Conservation (phyloP, 2,797 vertebrate species). For the Dendrocincla tyrannina region DNA sequence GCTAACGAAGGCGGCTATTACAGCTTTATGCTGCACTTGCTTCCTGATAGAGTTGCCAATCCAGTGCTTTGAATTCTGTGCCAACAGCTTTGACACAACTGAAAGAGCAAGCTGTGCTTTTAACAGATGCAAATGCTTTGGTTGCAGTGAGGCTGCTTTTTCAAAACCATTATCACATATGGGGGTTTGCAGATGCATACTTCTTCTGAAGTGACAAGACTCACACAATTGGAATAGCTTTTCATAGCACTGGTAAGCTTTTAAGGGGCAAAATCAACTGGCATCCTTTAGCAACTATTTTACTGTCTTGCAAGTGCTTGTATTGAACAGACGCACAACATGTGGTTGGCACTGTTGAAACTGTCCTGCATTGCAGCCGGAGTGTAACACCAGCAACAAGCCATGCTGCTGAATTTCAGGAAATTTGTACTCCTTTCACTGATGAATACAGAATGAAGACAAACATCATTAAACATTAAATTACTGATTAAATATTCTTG, state of each 20-base stretch:
- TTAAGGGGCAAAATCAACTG: not conserved
- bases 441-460: not conserved
- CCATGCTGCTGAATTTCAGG: not conserved
- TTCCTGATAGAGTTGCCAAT: conserved; percentile 53
- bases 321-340: not conserved
- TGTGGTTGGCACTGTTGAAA: not conserved
- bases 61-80: conserved; percentile 63
- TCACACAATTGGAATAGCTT: not conserved
- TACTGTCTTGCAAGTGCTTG: not conserved
- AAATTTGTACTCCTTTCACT: not conserved
- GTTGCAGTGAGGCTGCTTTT: not conserved
- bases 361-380: not conserved
- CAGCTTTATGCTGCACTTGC: conserved; percentile 48
- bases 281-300: not conserved
- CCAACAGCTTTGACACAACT: conserved; percentile 41
- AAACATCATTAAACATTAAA: not conserved
- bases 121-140: conserved; percentile 37
- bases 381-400: not conserved
- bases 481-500: not conserved
- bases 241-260: not conserved
- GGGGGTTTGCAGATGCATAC: not conserved
- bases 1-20: conserved; percentile 17
- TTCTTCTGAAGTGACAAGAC: not conserved
- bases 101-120: conserved; percentile 39
- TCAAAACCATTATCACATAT: conserved; percentile 9